Base-by-base conservation (phyloP, 53 echinoderm and acorn worm genomes). In the Astropecten irregularis region DNA sequence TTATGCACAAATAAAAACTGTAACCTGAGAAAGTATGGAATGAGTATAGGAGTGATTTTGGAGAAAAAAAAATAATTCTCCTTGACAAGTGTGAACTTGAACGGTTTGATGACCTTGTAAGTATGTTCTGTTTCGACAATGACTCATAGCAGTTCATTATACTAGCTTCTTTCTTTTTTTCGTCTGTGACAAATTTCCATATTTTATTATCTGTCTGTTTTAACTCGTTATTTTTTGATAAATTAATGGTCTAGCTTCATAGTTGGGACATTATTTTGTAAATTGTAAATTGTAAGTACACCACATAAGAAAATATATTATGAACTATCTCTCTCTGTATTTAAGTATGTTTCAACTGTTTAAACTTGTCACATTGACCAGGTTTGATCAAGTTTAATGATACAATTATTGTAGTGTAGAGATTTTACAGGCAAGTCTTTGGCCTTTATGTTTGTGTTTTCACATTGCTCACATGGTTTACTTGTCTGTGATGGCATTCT, bases 281-380 rank as follows among this genome's bases (percentile, higher is more conserved):
- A 79, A 79, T 79, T 79, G 79, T 79, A 79, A 79, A 79, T 79
- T 79, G 79, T 79, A 79, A 79, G 61, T 79, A 79, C 60, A 61
- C 61, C 79, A 44, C 79, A 79, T 62, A 26, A 46, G 79, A 79
- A 68, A 79, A 79, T 79, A 48, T 79, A 79, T 79, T 79, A 79
- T 79, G 79, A 79, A 48, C 79, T 79, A 62, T 74, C 74, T 74
- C 74, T 79, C 56, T 74, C 55, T 79, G 61, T 79, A 79, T 61
- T 61, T 60, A 79, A 79, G 79, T 79, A 47, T 59, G 63, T 56
- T 79, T 79, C 56, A 56, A 62, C 29, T 26, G 57, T 57, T 3
- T 22, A 20, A 34, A 30, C 15, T 63, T 63, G 7, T 31, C 16
- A 11, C 26, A 30, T 13, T 56, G 23, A 27, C 13, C 25, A 25